phyloP scores from a whole-genome alignment of 2,797 vertebrate genomes.

The Neosilurus hyrtlii region DNA sequence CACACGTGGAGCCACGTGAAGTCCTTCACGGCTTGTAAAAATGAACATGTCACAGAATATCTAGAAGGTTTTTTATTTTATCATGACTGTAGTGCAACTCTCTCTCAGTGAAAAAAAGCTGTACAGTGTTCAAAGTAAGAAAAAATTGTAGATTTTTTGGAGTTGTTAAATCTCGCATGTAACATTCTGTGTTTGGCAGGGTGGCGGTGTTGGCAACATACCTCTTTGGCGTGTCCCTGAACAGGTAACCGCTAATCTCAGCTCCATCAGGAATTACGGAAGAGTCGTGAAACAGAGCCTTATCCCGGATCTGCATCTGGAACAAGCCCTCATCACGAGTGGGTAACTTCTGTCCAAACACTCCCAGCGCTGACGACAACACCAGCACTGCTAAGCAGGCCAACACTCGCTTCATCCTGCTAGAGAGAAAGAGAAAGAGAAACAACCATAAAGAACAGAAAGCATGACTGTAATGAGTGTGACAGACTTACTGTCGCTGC shows the following conservation, averaged over 20 bases:
- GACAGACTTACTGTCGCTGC: background rate
- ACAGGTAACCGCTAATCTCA: slow-evolving; percentile 93
- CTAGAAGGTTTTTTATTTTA: background rate
- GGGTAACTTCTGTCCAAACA: slow-evolving; percentile 87
- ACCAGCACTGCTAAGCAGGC: slow-evolving; percentile 67
- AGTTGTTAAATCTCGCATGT: background rate
- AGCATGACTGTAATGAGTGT: background rate
- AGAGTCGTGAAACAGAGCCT: slow-evolving; percentile 88
- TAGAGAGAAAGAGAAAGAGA: slow-evolving; percentile 19
- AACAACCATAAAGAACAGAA: too few species aligned
- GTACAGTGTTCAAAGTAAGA: background rate
- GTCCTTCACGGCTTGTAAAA: slow-evolving; percentile 1
- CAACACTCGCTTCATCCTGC: slow-evolving; percentile 82
- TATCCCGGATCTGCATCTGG: slow-evolving; percentile 97
- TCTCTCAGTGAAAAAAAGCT: background rate
- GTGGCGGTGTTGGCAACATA: slow-evolving; percentile 54
- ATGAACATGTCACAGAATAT: slow-evolving; percentile 7
- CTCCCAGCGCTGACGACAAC: slow-evolving; percentile 71
- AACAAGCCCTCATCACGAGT: slow-evolving; percentile 96
- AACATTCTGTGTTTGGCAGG: too few species aligned
- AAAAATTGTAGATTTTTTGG: background rate
- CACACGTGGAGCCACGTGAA: slow-evolving; percentile 24
- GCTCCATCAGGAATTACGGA: slow-evolving; percentile 94
- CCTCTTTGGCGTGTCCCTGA: slow-evolving; percentile 96
- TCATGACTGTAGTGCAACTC: background rate